These are phyloP conservation scores for Tetropium fuscum DNA, from an alignment of 2,888 invertebrate species.

Conservation along the genomic window DNA sequence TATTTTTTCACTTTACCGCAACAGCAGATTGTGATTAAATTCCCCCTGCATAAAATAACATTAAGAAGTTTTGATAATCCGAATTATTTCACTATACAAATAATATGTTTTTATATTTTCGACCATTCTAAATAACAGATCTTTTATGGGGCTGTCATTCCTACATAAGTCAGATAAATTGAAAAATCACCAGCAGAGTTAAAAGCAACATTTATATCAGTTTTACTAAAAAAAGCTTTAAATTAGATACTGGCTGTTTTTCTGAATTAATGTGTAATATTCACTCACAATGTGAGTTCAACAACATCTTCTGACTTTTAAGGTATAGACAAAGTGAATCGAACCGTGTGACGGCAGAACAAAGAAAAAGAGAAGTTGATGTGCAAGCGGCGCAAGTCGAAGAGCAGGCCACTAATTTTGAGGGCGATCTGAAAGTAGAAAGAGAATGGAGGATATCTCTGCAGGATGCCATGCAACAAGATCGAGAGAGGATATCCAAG, in stretches of 20 bases:
- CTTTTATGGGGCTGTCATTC: too few relatives aligned
- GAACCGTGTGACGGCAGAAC: constrained; percentile 66
- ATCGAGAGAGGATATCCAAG: constrained; percentile 84
- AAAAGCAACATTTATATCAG: too few relatives aligned
- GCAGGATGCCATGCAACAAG: constrained; percentile 84
- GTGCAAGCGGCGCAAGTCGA: constrained; percentile 77
- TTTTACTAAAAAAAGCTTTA: too few relatives aligned
- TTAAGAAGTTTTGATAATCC: too few relatives aligned
- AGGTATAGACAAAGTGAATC: constrained; percentile 70
- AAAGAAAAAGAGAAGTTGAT: constrained; percentile 69
- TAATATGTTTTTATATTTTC: too few relatives aligned
- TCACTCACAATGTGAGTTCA: not conserved
- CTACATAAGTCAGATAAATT: too few relatives aligned
- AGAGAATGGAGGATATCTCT: constrained; percentile 90
- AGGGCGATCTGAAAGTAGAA: constrained; percentile 90
- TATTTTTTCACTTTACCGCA: constrained; percentile 12
- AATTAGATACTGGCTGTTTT: constrained; percentile 1
- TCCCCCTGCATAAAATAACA: too few relatives aligned
- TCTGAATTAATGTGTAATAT: not conserved
- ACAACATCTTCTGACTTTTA: constrained; percentile 39
- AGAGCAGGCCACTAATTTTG: constrained; percentile 78
- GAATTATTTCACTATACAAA: too few relatives aligned
- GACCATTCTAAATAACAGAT: too few relatives aligned
- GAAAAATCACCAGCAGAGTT: too few relatives aligned
- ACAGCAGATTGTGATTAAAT: too few relatives aligned